Evolutionary conservation across 2,888 invertebrate genomes (phyloP).

Genomic region (Cecidostiba fungosa): DNA sequence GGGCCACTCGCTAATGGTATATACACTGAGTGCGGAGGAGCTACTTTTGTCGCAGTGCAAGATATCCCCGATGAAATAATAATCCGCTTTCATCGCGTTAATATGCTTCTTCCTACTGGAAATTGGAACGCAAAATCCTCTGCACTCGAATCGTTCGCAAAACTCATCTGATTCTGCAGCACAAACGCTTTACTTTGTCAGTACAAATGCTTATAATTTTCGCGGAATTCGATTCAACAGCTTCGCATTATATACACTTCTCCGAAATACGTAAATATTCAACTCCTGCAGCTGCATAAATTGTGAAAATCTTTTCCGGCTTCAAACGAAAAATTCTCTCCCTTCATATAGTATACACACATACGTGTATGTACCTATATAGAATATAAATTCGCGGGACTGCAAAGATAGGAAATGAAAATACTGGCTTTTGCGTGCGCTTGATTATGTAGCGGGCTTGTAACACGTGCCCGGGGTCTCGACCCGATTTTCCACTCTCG

Average conservation of each 20-base stretch:
- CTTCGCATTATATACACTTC: neutral
- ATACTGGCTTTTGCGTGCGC: constrained; percentile 13
- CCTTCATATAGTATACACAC: neutral
- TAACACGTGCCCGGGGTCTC: constrained; percentile 59
- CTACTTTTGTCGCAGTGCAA: neutral
- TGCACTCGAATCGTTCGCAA: neutral
- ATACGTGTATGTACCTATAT: neutral
- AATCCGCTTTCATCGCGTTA: neutral
- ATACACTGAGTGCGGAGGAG: neutral
- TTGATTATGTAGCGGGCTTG: constrained; percentile 34
- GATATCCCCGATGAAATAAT: neutral
- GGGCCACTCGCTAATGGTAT: constrained; percentile 2
- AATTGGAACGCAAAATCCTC: neutral
- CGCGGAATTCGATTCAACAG: neutral
- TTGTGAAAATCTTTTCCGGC: neutral
- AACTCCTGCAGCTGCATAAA: neutral
- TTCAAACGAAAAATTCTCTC: neutral
- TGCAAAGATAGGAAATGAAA: constrained; percentile 32
- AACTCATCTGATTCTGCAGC: neutral
- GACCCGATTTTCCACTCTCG: constrained; percentile 61
- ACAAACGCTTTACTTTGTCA: no score
- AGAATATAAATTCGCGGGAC: neutral
- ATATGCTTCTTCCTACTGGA: no score
- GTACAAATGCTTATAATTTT: neutral
- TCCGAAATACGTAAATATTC: neutral